Evolutionary conservation across 2,888 invertebrate genomes (phyloP).

Genomic region (Erynnis tages): DNA sequence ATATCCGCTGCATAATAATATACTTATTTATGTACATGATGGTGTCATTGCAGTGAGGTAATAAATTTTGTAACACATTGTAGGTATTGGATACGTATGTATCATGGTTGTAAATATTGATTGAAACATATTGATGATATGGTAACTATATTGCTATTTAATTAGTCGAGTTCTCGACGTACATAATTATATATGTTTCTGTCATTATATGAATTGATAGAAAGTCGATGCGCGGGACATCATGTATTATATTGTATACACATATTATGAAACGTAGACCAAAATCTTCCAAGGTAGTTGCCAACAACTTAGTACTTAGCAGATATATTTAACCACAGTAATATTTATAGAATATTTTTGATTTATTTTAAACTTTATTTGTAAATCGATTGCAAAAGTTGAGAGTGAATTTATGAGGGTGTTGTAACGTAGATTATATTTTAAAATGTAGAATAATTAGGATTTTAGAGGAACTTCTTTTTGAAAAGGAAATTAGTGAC

Average conservation of each 20-base stretch:
- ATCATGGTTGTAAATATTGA: neutral
- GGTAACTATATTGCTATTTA: no score
- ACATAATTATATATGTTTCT: neutral
- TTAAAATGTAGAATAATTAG: neutral
- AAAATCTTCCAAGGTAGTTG: slow-evolving; percentile 51
- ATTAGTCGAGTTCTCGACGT: no score
- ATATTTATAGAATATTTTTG: slow-evolving; percentile 13
- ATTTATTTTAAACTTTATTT: neutral
- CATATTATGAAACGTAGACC: slow-evolving; percentile 34
- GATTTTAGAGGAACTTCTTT: neutral
- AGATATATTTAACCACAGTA: slow-evolving; percentile 4
- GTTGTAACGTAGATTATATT: neutral
- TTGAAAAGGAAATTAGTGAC: neutral
- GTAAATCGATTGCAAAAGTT: neutral
- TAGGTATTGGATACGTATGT: no score
- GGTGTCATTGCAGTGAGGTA: neutral
- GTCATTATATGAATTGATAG: neutral
- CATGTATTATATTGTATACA: slow-evolving; percentile 13
- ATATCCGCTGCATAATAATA: no score
- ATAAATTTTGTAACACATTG: neutral
- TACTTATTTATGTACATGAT: neutral
- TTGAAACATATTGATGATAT: neutral
- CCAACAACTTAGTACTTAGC: slow-evolving; percentile 41
- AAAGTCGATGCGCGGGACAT: neutral
- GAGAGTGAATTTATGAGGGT: slow-evolving; percentile 6